Percentiles rank a stretch among this genome's conserved stretches.
These are phyloP conservation scores for Drosophila biarmipes DNA, from an alignment of 1,140 invertebrate species.

Conservation along the genomic window DNA sequence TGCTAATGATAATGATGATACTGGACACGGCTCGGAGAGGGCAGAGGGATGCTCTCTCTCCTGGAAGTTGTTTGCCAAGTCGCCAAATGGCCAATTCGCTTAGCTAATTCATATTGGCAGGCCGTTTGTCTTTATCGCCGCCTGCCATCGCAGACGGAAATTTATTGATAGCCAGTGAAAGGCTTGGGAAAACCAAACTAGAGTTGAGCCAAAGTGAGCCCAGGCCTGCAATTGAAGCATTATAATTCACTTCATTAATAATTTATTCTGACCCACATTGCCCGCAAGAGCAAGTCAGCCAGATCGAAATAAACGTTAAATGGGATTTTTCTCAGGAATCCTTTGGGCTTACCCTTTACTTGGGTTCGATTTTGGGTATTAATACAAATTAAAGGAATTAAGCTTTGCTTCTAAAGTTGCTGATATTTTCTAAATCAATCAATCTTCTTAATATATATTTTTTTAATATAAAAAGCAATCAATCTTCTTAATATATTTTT, in stretches of 20 bases:
- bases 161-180: conserved; percentile 82
- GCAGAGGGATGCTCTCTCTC: conserved; percentile 28
- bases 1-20: conserved; percentile 82
- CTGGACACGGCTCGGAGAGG: conserved; percentile 33
- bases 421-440: too few relatives aligned
- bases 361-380: too few relatives aligned
- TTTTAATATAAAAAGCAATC: too few relatives aligned
- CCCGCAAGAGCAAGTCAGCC: conserved; percentile 25
- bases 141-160: conserved; percentile 62
- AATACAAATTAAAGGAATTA: too few relatives aligned
- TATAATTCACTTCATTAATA: conserved; percentile 62
- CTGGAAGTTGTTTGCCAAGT: conserved; percentile 72
- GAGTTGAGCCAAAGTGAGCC: conserved; percentile 26
- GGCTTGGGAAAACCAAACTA: conserved; percentile 48
- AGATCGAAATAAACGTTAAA: conserved; percentile 40
- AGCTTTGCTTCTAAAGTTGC: too few relatives aligned
- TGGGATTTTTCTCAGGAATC: conserved; percentile 24
- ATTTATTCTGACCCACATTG: conserved; percentile 62
- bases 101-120: conserved; percentile 82
- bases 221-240: conserved; percentile 41
- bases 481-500: too few relatives aligned
- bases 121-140: conserved; percentile 78
- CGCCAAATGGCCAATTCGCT: conserved; percentile 79
- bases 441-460: too few relatives aligned
- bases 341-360: background rate